Percentiles rank a stretch among this genome's conserved stretches.
Conservation (phyloP, 1,140 invertebrate genomes). For the Cepaea nemoralis region DNA sequence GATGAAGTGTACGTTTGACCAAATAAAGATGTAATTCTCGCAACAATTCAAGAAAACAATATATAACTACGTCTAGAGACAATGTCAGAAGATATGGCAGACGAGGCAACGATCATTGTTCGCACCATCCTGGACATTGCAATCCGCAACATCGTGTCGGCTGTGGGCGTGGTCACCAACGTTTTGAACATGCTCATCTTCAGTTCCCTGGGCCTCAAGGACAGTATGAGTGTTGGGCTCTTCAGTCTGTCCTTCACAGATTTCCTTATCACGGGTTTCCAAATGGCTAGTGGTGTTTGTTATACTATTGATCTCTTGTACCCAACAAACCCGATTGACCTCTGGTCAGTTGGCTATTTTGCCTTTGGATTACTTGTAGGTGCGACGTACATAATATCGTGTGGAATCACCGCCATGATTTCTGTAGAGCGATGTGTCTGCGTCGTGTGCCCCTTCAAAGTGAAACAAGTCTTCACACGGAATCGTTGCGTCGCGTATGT, state of each 20-base stretch:
- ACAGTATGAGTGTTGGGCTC: constrained; percentile 12
- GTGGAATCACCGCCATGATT: constrained; percentile 11
- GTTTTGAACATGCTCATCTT: neutral
- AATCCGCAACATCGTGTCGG: neutral
- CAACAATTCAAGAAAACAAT: no score
- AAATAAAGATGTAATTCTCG: no score
- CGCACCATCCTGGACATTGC: neutral
- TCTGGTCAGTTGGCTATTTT: neutral
- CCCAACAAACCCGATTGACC: neutral
- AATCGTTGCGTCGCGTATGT: neutral
- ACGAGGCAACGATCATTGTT: neutral
- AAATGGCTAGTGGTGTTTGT: neutral
- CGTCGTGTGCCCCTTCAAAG: constrained; percentile 3
- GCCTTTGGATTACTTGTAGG: neutral
- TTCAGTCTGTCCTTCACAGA: constrained; percentile 5
- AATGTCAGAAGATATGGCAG: no score
- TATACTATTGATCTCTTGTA: neutral
- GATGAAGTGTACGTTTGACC: no score
- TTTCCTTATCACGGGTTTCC: neutral
- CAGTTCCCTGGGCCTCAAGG: neutral
- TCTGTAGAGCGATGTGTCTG: constrained; percentile 11
- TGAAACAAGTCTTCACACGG: neutral
- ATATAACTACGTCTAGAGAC: no score
- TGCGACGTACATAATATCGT: neutral
- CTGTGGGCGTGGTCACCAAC: neutral